Conservation (phyloP, 2,888 invertebrate genomes). For the Liposcelis brunnea region DNA sequence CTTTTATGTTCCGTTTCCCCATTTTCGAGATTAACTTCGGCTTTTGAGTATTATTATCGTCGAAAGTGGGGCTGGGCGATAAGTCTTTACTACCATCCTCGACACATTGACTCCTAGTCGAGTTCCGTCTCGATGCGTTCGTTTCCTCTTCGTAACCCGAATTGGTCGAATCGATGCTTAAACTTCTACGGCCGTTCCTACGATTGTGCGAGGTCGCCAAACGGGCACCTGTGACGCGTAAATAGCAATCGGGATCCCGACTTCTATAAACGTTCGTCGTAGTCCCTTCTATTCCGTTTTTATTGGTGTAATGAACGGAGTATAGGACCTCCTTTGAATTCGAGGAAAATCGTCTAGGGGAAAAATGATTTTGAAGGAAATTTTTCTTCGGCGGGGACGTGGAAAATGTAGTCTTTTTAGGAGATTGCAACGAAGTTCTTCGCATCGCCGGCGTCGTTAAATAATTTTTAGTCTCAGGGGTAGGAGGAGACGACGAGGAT, state of each 20-base stretch:
- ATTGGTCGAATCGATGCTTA: constrained; percentile 5
- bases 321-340: constrained; percentile 24
- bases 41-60: constrained; percentile 18
- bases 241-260: constrained; percentile 12
- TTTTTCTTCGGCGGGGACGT: constrained; percentile 24
- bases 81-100: constrained; percentile 7
- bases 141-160: not conserved
- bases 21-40: constrained; percentile 41
- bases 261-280: constrained; percentile 23
- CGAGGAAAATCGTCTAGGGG: constrained; percentile 6
- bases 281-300: constrained; percentile 44
- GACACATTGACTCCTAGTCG: constrained; percentile 8
- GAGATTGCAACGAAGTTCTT: not conserved
- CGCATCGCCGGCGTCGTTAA: constrained; percentile 1
- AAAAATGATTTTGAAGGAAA: constrained; percentile 26
- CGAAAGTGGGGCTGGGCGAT: constrained; percentile 8
- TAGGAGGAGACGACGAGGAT: constrained; percentile 12
- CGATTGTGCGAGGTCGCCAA: constrained; percentile 4
- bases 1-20: constrained; percentile 80
- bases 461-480: constrained; percentile 14
- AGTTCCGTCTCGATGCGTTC: not conserved
- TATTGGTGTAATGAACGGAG: constrained; percentile 47
- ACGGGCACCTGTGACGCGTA: constrained; percentile 9
- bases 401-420: constrained; percentile 22
- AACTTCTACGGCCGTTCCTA: constrained; percentile 7